These are phyloP conservation scores for Drosophila vallismaia DNA, from an alignment of 2,888 invertebrate genomes.

Conservation along the genomic window DNA sequence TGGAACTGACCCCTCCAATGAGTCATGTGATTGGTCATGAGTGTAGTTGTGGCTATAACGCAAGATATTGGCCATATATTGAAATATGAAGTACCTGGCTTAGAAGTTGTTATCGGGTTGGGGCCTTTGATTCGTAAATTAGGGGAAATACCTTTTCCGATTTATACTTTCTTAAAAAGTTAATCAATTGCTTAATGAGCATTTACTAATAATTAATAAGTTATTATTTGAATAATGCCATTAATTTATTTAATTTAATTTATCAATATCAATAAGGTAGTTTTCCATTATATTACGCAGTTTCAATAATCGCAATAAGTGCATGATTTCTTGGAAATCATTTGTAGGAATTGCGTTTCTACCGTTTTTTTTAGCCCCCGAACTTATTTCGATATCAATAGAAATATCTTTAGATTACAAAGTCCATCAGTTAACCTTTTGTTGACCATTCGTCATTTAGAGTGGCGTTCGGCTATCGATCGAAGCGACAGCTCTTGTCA, in stretches of 20 bases:
- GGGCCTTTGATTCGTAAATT: background rate
- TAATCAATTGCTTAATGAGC: background rate
- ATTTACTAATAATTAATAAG: background rate
- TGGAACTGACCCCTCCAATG: slow-evolving; percentile 61
- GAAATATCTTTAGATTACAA: slow-evolving; percentile 44
- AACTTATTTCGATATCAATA: slow-evolving; percentile 2
- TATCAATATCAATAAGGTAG: slow-evolving; percentile 10
- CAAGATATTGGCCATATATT: slow-evolving; percentile 9
- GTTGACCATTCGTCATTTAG: slow-evolving; percentile 59
- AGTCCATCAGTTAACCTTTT: slow-evolving; percentile 50
- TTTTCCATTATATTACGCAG: slow-evolving; percentile 47
- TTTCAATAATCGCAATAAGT: slow-evolving; percentile 3
- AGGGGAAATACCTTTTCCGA: slow-evolving; percentile 8
- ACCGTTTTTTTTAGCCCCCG: no score
- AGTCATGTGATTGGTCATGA: slow-evolving; percentile 51
- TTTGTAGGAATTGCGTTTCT: background rate
- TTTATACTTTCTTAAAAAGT: slow-evolving; percentile 4
- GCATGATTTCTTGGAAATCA: background rate
- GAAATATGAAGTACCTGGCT: slow-evolving; percentile 16
- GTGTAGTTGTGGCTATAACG: background rate
- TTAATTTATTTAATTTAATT: background rate
- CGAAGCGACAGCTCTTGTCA: slow-evolving; percentile 42
- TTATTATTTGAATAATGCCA: background rate
- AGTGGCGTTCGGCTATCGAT: slow-evolving; percentile 10
- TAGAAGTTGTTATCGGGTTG: background rate